A percentile compares a stretch with the other conserved stretches of the same genome.
phyloP scores from a whole-genome alignment of 2,113 vertebrate genomes.

The Coptodon bakossiorum region DNA sequence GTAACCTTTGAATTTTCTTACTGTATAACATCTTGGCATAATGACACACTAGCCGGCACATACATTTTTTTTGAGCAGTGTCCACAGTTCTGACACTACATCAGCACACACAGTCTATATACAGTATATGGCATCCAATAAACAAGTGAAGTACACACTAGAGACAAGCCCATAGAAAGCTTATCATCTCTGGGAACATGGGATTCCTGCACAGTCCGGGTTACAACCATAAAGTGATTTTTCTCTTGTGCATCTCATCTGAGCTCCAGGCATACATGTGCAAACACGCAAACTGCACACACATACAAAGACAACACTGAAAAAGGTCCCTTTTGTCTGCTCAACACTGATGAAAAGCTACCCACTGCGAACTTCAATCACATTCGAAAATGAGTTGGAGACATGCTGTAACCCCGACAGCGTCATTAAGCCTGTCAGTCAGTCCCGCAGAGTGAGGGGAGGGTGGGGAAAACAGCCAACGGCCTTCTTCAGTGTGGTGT shows the following conservation, averaged over 20 bases:
- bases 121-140: conserved; percentile 18
- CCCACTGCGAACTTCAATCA: conserved; percentile 73
- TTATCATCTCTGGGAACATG: conserved; percentile 41
- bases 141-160: conserved; percentile 35
- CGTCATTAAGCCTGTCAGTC: conserved; percentile 69
- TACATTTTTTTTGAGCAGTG: background rate
- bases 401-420: conserved; percentile 53
- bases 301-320: conserved; percentile 44
- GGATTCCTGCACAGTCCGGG: conserved; percentile 33
- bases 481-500: conserved; percentile 14
- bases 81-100: conserved; percentile 2
- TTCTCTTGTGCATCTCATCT: conserved; percentile 31
- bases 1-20: background rate
- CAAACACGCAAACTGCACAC: conserved; percentile 41
- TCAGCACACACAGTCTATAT: background rate
- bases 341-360: conserved; percentile 67
- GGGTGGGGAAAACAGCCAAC: conserved; percentile 6
- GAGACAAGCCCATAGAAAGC: conserved; percentile 44
- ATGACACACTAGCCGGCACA: conserved; percentile 26
- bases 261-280: conserved; percentile 15
- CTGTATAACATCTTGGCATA: background rate
- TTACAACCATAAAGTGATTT: conserved; percentile 44
- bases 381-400: conserved; percentile 61
- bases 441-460: conserved; percentile 33
- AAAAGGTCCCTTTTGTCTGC: conserved; percentile 67